phyloP scores from a whole-genome alignment of 2,888 invertebrate genomes.

The Tenthredo livida region DNA sequence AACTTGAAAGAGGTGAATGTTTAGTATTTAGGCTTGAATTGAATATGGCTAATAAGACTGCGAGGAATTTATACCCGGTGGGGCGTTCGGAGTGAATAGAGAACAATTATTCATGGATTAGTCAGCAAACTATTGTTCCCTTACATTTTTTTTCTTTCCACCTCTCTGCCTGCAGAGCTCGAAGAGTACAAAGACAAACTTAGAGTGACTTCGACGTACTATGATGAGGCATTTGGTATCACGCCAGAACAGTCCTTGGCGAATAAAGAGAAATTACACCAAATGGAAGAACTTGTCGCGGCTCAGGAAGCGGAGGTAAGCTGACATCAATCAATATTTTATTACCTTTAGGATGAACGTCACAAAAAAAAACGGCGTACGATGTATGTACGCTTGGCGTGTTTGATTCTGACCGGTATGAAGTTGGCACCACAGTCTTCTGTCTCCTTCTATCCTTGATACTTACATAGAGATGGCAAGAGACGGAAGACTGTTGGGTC shows the following conservation, averaged over 20 bases:
- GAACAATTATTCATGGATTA: background rate
- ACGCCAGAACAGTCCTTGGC: slow-evolving; percentile 72
- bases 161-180: slow-evolving; percentile 63
- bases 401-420: no score
- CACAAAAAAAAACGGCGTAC: background rate
- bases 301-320: slow-evolving; percentile 73
- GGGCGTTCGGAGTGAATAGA: background rate
- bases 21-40: background rate
- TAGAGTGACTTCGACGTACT: slow-evolving; percentile 68
- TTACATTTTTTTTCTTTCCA: background rate
- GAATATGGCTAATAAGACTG: background rate
- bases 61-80: background rate
- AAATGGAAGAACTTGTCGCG: slow-evolving; percentile 72
- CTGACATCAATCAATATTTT: background rate
- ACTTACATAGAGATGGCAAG: no score
- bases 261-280: slow-evolving; percentile 72
- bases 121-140: slow-evolving; percentile 17
- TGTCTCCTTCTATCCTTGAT: no score
- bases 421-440: no score
- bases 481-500: no score
- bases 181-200: slow-evolving; percentile 68
- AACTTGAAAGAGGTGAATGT: slow-evolving; percentile 70
- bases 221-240: slow-evolving; percentile 72
- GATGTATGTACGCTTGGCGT: background rate
- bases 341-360: background rate